phyloP scores from a whole-genome alignment of 2,888 invertebrate genomes.

The Aproaerema taeniolella region DNA sequence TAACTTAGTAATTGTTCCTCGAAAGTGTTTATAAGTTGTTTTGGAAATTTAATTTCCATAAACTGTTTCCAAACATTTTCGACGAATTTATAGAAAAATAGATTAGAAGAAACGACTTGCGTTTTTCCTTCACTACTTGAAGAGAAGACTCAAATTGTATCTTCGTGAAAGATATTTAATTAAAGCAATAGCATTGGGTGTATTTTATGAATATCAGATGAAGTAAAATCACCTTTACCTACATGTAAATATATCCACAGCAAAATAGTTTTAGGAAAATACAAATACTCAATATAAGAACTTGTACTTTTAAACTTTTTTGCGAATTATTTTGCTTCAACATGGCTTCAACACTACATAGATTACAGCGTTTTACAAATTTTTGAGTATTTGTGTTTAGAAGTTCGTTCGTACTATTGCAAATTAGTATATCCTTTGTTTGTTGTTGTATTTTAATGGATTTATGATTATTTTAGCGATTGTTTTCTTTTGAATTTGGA shows the following conservation, averaged over 20 bases:
- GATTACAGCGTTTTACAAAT: constrained; percentile 24
- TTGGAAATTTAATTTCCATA: constrained; percentile 57
- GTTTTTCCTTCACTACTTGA: constrained; percentile 29
- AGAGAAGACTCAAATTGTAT: constrained; percentile 27
- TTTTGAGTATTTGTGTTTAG: constrained; percentile 71
- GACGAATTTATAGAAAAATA: constrained; percentile 35
- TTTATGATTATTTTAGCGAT: constrained; percentile 61
- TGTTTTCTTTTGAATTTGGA: constrained; percentile 48
- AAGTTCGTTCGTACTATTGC: constrained; percentile 37
- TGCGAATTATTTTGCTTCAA: constrained; percentile 29
- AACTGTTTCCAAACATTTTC: constrained; percentile 36
- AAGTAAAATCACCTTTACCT: background rate
- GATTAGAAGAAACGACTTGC: constrained; percentile 24
- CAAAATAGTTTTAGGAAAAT: constrained; percentile 47
- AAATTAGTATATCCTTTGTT: constrained; percentile 56
- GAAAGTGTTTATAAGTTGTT: constrained; percentile 31
- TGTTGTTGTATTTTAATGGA: constrained; percentile 74
- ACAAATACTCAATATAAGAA: constrained; percentile 67
- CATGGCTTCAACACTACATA: background rate
- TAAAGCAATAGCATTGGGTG: too few species aligned
- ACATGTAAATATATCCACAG: too few species aligned
- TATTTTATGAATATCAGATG: too few species aligned
- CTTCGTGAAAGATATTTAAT: background rate
- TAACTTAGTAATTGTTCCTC: too few species aligned
- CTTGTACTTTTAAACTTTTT: too few species aligned